A percentile compares a stretch with the other conserved stretches of the same genome.
Evolutionary conservation across 2,113 vertebrate species (phyloP).

Genomic region (Centropus unirufus): DNA sequence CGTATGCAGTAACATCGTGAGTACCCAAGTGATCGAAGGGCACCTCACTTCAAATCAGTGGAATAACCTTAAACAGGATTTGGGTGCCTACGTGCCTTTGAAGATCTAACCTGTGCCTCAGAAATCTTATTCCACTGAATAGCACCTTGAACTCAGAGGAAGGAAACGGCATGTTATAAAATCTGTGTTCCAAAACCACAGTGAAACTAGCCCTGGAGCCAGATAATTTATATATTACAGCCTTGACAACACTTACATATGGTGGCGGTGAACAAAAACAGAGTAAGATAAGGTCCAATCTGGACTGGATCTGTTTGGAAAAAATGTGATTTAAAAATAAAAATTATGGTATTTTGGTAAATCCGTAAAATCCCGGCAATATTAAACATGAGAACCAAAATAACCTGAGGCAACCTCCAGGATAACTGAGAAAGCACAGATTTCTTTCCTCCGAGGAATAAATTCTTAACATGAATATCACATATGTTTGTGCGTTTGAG

Average conservation of each 20-base stretch:
- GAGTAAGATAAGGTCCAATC: neutral
- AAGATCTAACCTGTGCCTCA: constrained; percentile 39
- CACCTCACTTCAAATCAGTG: neutral
- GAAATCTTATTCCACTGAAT: constrained; percentile 41
- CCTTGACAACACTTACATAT: constrained; percentile 54
- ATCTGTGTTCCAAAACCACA: constrained; percentile 44
- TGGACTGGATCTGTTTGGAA: neutral
- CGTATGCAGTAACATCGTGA: neutral
- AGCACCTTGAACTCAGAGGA: constrained; percentile 53
- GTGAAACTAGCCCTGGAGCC: constrained; percentile 49
- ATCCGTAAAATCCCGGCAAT: constrained; percentile 62
- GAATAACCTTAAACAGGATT: constrained; percentile 16
- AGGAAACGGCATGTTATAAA: constrained; percentile 61
- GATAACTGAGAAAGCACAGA: constrained; percentile 7
- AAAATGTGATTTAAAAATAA: constrained; percentile 59
- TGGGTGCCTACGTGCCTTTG: neutral
- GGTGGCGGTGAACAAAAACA: constrained; percentile 61
- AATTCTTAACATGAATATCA: constrained; percentile 49
- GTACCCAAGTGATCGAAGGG: neutral
- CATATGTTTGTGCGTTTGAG: neutral
- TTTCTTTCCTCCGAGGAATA: constrained; percentile 43
- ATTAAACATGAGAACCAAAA: constrained; percentile 63
- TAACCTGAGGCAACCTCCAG: constrained; percentile 35
- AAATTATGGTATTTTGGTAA: constrained; percentile 67
- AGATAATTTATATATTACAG: constrained; percentile 49